Evolutionary conservation across 2,797 vertebrate species (phyloP), one percentile per base, ranked within the genome.

Genomic region (Mus minutoides): DNA sequence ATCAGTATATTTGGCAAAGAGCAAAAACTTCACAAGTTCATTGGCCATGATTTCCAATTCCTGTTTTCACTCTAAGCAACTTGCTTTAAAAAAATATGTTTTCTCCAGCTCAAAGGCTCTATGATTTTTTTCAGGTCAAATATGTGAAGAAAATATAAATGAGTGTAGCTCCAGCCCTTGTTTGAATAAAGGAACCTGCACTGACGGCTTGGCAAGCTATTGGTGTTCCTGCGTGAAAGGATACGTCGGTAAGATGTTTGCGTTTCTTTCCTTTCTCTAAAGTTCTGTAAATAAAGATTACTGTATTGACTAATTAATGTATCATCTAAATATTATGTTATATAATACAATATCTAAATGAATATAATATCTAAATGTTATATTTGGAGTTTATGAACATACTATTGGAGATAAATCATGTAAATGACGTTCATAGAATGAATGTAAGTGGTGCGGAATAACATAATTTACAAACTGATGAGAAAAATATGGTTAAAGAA

Each of bases 91-190:
- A 52, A 58, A 24, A 24, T 21, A 58, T 8, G 9, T 46, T 46
- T 95, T 79, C 43, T 93, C n/a, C 16, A 89, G 64, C 10, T 73
- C 49, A 54, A 29, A 92, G 69, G 37, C 29, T 77, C 16, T 90
- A 0, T 91, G 31, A 62, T 96, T 98, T 7, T 95, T 98, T 94
- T 3, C 97, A 99, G 99, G 99, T 82, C 98, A 98, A 21, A 91
- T 99, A 29, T 99, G 99, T 82, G 99, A 99, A 97, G 99, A 98
- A 37, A 99, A 99, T 94, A 95, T 99, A 96, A 99, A 99, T 60
- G 99, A 99, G 97, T 99, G 99, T 96, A 94, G 83, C 90, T 99
- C 99, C 87, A 99, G 97, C 88, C 99, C 99, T 0, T 99, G 99
- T 97, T 98, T 99, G 94, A 99, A 99, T 91, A 99, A 99, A 96